phyloP scores from a whole-genome alignment of 2,888 invertebrate species.

The Temnothorax ravouxi region DNA sequence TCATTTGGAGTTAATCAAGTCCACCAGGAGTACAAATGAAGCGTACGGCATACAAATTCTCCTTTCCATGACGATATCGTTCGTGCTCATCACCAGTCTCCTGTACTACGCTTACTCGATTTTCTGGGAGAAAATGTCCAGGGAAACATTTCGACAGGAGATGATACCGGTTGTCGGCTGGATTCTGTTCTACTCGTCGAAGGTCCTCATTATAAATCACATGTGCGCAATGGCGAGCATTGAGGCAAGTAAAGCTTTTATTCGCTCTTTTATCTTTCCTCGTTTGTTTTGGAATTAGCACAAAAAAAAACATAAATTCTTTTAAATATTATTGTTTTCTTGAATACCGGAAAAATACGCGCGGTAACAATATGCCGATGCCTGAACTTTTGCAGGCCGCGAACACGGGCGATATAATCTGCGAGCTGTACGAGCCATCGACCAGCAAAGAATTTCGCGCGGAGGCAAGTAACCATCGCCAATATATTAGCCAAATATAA shows the following conservation, averaged over 20 bases:
- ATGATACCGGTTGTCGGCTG: constrained; percentile 46
- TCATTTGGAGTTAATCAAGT: constrained; percentile 75
- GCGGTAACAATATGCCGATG: not conserved
- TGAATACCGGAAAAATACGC: not conserved
- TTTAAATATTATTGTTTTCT: not conserved
- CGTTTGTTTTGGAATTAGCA: not conserved
- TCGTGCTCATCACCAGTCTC: constrained; percentile 66
- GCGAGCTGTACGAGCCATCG: constrained; percentile 77
- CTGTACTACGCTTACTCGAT: constrained; percentile 69
- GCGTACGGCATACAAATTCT: constrained; percentile 74
- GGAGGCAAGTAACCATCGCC: constrained; percentile 68
- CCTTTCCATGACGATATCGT: constrained; percentile 67
- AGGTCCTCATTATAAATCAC: constrained; percentile 65
- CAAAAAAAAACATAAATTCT: not conserved
- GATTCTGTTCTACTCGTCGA: constrained; percentile 58
- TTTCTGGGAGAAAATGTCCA: constrained; percentile 10
- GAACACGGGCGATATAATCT: constrained; percentile 78
- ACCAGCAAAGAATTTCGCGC: constrained; percentile 72
- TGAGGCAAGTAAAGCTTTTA: constrained; percentile 63
- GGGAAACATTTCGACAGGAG: not conserved
- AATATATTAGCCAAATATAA: not conserved
- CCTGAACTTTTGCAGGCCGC: constrained; percentile 67
- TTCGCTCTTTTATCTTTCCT: not conserved
- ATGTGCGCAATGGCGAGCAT: constrained; percentile 65
- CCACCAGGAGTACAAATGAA: constrained; percentile 66